Evolutionary conservation across 2,113 vertebrate species (phyloP).

Genomic region (Xyliphius kryptos): DNA sequence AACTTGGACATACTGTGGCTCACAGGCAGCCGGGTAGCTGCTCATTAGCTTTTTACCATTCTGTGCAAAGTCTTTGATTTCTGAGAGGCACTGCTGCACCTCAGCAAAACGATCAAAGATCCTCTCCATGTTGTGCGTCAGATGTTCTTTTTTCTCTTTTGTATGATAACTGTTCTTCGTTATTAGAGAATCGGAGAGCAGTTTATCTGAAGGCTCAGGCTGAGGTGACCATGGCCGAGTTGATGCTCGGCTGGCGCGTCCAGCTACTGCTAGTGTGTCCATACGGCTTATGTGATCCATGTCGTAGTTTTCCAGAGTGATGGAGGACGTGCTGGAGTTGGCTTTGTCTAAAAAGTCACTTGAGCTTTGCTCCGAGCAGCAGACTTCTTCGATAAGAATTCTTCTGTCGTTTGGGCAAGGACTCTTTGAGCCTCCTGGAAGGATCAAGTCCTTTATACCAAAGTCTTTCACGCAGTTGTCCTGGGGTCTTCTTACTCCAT

Average conservation of each 20-base stretch:
- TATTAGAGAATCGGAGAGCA: conserved; percentile 38
- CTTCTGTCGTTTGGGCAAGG: conserved; percentile 61
- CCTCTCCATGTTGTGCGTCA: conserved; percentile 69
- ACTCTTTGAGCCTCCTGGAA: conserved; percentile 60
- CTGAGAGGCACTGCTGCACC: conserved; percentile 70
- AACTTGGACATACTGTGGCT: conserved; percentile 78
- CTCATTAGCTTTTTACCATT: conserved; percentile 63
- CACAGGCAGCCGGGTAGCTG: conserved; percentile 67
- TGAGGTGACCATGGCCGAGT: conserved; percentile 62
- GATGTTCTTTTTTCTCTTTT: conserved; percentile 63
- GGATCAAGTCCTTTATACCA: conserved; percentile 66
- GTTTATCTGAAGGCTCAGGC: conserved; percentile 52
- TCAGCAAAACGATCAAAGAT: conserved; percentile 72
- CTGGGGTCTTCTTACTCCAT: conserved; percentile 70
- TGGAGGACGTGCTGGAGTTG: conserved; percentile 51
- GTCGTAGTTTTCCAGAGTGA: conserved; percentile 59
- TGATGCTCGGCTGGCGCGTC: conserved; percentile 56
- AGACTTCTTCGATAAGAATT: conserved; percentile 78
- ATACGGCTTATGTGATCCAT: conserved; percentile 59
- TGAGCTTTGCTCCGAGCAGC: conserved; percentile 64
- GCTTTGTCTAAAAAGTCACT: conserved; percentile 68
- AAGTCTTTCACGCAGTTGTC: conserved; percentile 58
- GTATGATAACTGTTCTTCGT: conserved; percentile 49
- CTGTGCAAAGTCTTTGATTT: conserved; percentile 71
- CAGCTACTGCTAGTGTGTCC: conserved; percentile 46